Conservation (phyloP, 2,888 invertebrate species). For the Mechanitis messenoides region DNA sequence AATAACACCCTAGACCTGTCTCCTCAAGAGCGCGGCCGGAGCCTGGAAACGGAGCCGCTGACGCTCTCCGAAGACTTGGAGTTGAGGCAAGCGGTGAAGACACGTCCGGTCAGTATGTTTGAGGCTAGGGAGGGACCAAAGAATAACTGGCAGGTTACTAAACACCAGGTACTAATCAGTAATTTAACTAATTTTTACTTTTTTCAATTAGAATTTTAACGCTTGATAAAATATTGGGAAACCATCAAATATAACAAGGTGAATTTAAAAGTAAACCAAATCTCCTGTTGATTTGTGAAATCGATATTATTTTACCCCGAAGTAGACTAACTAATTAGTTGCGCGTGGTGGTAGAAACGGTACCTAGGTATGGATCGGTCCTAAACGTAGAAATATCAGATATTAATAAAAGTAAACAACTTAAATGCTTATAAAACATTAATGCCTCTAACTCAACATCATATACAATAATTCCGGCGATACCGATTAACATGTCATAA, state of each 20-base stretch:
- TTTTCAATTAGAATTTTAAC: background rate
- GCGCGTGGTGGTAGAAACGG: slow-evolving; percentile 14
- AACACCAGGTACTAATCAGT: slow-evolving; percentile 74
- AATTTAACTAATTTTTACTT: slow-evolving; percentile 50
- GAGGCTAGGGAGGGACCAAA: slow-evolving; percentile 85
- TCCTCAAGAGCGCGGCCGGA: slow-evolving; percentile 60
- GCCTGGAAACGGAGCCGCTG: slow-evolving; percentile 59
- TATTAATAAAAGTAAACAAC: background rate
- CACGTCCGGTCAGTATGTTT: slow-evolving; percentile 90
- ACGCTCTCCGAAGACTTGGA: slow-evolving; percentile 71
- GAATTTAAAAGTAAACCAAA: background rate
- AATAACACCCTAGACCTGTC: slow-evolving; percentile 42
- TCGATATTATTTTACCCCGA: background rate
- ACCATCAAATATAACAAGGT: background rate
- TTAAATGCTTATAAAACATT: background rate
- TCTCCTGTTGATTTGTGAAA: background rate
- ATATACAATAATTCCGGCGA: too few species aligned
- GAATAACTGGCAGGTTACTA: slow-evolving; percentile 78
- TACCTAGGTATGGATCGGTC: background rate
- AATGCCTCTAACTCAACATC: background rate
- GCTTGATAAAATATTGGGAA: slow-evolving; percentile 1
- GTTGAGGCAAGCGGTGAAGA: slow-evolving; percentile 55
- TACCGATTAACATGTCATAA: too few species aligned
- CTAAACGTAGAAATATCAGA: background rate
- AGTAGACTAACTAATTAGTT: slow-evolving; percentile 22